Evolutionary conservation across 2,113 vertebrate genomes (phyloP).

Genomic region (Actinemys pallida): DNA sequence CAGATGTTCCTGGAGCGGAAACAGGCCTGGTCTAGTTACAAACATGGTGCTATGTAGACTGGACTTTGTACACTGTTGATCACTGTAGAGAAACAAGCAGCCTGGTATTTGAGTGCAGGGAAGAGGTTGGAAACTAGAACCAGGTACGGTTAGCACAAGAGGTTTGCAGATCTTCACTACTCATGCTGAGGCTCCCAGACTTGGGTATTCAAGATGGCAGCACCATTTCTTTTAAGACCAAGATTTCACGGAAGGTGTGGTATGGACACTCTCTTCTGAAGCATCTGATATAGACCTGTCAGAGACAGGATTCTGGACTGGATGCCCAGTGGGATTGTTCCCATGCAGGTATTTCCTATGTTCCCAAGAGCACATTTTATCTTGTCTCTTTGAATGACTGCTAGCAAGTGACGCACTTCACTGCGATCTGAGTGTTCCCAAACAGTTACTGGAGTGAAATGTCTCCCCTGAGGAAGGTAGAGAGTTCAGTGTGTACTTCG

Average conservation of each 20-base stretch:
- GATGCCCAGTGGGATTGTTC: not conserved
- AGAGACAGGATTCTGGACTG: not conserved
- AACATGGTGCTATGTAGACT: not conserved
- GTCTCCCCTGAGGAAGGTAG: not conserved
- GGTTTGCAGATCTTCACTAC: not conserved
- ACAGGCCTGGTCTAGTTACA: not conserved
- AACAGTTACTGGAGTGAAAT: not conserved
- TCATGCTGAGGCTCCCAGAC: not conserved
- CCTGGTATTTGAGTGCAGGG: not conserved
- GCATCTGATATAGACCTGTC: not conserved
- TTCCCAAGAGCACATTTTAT: no score
- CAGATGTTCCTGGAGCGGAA: not conserved
- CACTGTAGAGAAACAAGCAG: not conserved
- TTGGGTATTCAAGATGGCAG: not conserved
- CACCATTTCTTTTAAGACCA: not conserved
- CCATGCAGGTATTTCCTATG: not conserved
- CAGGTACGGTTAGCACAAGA: not conserved
- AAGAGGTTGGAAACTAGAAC: not conserved
- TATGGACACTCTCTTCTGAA: not conserved
- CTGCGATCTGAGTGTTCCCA: not conserved
- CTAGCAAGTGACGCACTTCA: not conserved
- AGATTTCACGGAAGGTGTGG: not conserved
- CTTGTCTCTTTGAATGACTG: not conserved
- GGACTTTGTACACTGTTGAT: not conserved
- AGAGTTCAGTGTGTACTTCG: not conserved